Percentiles rank a stretch among this genome's conserved stretches.
Conservation (phyloP, 2,888 invertebrate genomes). For the Cabera pusaria region DNA sequence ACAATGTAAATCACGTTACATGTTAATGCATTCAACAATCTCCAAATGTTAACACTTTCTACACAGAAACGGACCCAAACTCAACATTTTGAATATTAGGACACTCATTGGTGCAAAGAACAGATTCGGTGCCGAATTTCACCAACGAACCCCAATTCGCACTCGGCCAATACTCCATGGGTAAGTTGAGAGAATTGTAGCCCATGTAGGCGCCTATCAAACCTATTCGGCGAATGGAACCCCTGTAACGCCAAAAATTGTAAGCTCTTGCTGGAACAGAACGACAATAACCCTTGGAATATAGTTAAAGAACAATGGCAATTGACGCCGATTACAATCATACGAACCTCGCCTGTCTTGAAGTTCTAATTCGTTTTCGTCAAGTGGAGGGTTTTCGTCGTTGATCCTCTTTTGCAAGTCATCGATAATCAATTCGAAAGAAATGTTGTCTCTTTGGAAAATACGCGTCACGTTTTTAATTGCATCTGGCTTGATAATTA, state of each 20-base stretch:
- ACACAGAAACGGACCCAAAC: slow-evolving; percentile 24
- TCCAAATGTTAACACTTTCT: slow-evolving; percentile 27
- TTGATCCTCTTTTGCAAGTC: slow-evolving; percentile 91
- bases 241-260: slow-evolving; percentile 84
- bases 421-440: slow-evolving; percentile 88
- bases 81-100: slow-evolving; percentile 37
- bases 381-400: slow-evolving; percentile 89
- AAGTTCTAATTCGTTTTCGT: slow-evolving; percentile 86
- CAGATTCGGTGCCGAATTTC: slow-evolving; percentile 54
- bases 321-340: background rate
- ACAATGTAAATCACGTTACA: slow-evolving; percentile 30
- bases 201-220: slow-evolving; percentile 76
- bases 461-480: slow-evolving; percentile 85
- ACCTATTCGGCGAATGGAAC: slow-evolving; percentile 64
- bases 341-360: slow-evolving; percentile 87
- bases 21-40: slow-evolving; percentile 30
- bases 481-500: slow-evolving; percentile 87
- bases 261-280: slow-evolving; percentile 83
- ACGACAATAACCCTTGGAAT: slow-evolving; percentile 67
- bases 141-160: slow-evolving; percentile 85
- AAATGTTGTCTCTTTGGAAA: slow-evolving; percentile 85
- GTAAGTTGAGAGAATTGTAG: slow-evolving; percentile 79
- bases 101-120: slow-evolving; percentile 45
- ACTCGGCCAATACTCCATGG: slow-evolving; percentile 83
- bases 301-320: slow-evolving; percentile 35